These are phyloP conservation scores for Stegophylla sp. DNA, from an alignment of 2,888 invertebrate species.

Conservation along the genomic window DNA sequence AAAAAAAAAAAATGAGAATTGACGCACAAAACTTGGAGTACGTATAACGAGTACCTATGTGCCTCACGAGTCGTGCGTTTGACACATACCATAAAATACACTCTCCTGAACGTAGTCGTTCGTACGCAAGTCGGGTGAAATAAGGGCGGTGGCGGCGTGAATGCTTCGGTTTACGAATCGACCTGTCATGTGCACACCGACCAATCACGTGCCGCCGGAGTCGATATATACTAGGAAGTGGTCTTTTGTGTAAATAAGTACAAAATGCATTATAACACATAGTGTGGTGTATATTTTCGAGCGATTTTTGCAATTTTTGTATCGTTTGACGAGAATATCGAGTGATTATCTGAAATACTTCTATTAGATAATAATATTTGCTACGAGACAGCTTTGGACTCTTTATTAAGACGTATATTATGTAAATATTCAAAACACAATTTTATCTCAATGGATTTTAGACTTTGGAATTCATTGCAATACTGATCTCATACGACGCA, in stretches of 20 bases:
- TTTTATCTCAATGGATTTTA: too few species aligned
- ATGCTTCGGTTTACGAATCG: neutral
- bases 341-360: too few species aligned
- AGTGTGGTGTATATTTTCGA: too few species aligned
- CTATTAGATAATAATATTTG: too few species aligned
- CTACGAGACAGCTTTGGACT: too few species aligned
- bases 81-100: conserved; percentile 35
- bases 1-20: neutral
- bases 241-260: neutral
- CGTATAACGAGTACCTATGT: neutral
- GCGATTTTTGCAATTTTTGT: too few species aligned
- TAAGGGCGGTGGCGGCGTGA: conserved; percentile 16
- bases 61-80: conserved; percentile 17
- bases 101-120: neutral
- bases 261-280: too few species aligned
- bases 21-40: neutral
- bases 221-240: conserved; percentile 2
- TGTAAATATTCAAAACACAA: too few species aligned
- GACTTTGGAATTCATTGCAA: too few species aligned
- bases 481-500: too few species aligned
- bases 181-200: conserved; percentile 50
- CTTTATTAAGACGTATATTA: too few species aligned
- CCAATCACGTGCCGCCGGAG: conserved; percentile 6
- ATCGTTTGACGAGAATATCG: too few species aligned
- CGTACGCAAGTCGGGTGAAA: conserved; percentile 20